Evolutionary conservation across 2,113 vertebrate species (phyloP), one percentile per base, ranked within the genome.

Genomic region (Cathartes aura): DNA sequence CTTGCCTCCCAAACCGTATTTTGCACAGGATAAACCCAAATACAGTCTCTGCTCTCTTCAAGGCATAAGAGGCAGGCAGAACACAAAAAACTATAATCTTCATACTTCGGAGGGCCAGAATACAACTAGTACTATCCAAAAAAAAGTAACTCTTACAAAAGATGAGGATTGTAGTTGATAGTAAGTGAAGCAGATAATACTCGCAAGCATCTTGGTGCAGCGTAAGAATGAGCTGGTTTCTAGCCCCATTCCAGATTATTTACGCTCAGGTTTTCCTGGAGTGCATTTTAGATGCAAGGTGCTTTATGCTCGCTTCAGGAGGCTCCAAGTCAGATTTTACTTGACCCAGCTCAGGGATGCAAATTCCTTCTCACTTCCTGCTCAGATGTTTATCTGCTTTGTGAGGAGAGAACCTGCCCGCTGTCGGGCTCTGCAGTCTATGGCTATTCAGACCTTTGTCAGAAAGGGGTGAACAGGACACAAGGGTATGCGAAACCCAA

Each of bases 401-500:
- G 52, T 10, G 26, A 82, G 42, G 55, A 42, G 42, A 11, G 6
- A 34, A 7, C 15, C 12, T 18, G 27, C 47, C 68, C 30, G 40
- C 22, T 27, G 24, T 30, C 8, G 38, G 47, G 62, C 56, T 74
- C 62, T 55, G 38, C 60, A 21, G 8, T 3, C 34, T 16, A 3
- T 4, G 19, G 40, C 62, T 38, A 1, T 15, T 18, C 59, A 34
- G 19, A 6, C 36, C n/a, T 1, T 47, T 36, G 17, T 52, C 80
- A 40, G 53, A 26, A 34, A 23, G 50, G 62, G 45, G 12, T 8
- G 80, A 53, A 38, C 47, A 52, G 63, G 29, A 15, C 55, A 7
- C 0, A 0, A 10, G 66, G 45, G 30, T 32, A 0, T 5, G 21
- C 50, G 45, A 45, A n/a, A 4, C 0, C 5, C 32, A 15, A 60